These are phyloP conservation scores for Harpagoxenus sublaevis DNA, from an alignment of 2,888 invertebrate species.

Conservation along the genomic window DNA sequence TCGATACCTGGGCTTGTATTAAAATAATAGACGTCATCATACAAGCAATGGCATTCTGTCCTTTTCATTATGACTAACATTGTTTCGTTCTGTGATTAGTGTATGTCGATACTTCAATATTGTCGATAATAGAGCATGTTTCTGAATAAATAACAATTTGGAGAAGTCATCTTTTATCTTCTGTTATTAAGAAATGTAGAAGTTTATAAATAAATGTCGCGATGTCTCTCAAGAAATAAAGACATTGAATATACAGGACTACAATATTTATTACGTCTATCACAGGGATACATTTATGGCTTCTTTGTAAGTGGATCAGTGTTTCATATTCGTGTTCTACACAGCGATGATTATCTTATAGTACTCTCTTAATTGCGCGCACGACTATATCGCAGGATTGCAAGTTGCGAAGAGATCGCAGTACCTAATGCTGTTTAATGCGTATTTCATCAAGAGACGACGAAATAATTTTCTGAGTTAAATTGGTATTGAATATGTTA, in stretches of 20 bases:
- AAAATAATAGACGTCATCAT: background rate
- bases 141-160: background rate
- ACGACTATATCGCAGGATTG: background rate
- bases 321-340: background rate
- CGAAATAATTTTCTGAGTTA: background rate
- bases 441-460: background rate
- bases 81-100: background rate
- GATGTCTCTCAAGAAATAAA: background rate
- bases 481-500: background rate
- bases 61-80: background rate
- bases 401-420: background rate
- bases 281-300: background rate
- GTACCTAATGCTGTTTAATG: background rate
- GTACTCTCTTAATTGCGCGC: background rate
- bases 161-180: background rate
- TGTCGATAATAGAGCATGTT: background rate
- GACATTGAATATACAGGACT: background rate
- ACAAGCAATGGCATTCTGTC: background rate
- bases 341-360: conserved; percentile 7
- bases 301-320: background rate
- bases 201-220: background rate
- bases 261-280: background rate
- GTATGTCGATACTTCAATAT: background rate
- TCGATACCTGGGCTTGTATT: background rate
- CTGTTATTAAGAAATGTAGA: background rate